Evolutionary conservation across 2,113 vertebrate species (phyloP), one percentile per base, ranked within the genome.

Genomic region (Fulica atra): DNA sequence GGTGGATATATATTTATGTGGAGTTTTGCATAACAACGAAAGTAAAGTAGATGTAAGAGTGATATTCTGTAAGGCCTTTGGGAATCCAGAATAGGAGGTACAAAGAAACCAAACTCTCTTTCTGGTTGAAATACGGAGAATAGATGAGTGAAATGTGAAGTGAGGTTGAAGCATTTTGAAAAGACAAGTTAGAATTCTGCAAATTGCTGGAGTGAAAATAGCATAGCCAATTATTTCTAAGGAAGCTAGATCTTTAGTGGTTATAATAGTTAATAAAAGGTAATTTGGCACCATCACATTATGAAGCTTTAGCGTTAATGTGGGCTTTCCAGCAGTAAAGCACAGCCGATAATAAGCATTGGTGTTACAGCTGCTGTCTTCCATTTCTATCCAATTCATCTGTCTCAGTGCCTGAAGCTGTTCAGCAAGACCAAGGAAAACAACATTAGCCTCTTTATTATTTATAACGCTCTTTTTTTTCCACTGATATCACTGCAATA

Each of bases 371-470:
- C 89, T 97, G 91, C 89, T 95, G 53, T 93, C 94, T 94, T 96
- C 94, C 89, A 95, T 96, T 97, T 92, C 93, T 85, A 80, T 91
- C 76, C 89, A 93, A 89, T 97, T 96, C 92, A 96, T 98, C 88
- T 88, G 86, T 95, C 90, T 96, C 44, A 38, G 57, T 86, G 96
- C 97, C 97, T 96, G 91, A 72, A 97, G 97, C 95, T 90, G 80
- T 96, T 97, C 92, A 95, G 86, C 83, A 96, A 97, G 85, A 97
- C 97, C 95, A 97, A 96, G 90, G 84, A 92, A 98, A 97, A 95
- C 54, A 97, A 93, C 94, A 96, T 97, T 97, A 96, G 95, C 72
- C 61, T 96, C 95, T 97, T 97, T 92, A 98, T 98, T 98, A 97
- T 98, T 98, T 98, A 97, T 97, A 97, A 97, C 94, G 97, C 38